phyloP scores from a whole-genome alignment of 1,140 invertebrate genomes.

The Mizuhopecten yessoensis region DNA sequence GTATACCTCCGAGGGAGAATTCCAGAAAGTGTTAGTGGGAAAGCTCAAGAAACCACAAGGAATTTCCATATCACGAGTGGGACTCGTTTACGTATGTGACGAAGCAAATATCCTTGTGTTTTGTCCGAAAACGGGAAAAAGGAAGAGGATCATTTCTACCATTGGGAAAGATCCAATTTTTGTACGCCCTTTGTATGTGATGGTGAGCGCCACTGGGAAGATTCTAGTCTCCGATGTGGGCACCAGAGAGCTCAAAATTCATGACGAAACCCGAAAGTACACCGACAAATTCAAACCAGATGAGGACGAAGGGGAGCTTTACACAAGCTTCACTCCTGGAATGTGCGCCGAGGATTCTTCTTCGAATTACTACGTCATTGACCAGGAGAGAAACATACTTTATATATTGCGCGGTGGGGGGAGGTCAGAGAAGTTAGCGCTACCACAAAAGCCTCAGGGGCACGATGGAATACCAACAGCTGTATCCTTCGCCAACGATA shows the following conservation, averaged over 20 bases:
- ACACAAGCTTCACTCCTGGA: not conserved
- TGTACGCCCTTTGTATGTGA: not conserved
- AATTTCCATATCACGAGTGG: not conserved
- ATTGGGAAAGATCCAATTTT: not conserved
- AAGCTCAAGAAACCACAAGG: not conserved
- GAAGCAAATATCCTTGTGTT: slow-evolving; percentile 14
- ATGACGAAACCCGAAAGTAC: not conserved
- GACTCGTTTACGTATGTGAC: not conserved
- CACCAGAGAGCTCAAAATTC: not conserved
- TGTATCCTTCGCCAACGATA: not conserved
- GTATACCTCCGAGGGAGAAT: not conserved
- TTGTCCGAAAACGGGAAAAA: not conserved
- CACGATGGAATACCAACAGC: slow-evolving; percentile 10
- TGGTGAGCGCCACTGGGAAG: not conserved
- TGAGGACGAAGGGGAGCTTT: not conserved
- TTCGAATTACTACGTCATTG: not conserved
- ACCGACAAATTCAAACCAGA: not conserved
- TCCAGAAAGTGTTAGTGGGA: slow-evolving; percentile 1
- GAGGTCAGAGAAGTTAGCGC: not conserved
- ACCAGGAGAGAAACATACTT: not conserved
- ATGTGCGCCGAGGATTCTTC: slow-evolving; percentile 21
- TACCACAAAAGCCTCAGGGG: not conserved
- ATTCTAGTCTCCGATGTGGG: not conserved
- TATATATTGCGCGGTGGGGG: not conserved
- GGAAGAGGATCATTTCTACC: not conserved